Evolutionary conservation across 2,888 invertebrate species (phyloP), one percentile per base, ranked within the genome.

Genomic region (Tinea trinotella): DNA sequence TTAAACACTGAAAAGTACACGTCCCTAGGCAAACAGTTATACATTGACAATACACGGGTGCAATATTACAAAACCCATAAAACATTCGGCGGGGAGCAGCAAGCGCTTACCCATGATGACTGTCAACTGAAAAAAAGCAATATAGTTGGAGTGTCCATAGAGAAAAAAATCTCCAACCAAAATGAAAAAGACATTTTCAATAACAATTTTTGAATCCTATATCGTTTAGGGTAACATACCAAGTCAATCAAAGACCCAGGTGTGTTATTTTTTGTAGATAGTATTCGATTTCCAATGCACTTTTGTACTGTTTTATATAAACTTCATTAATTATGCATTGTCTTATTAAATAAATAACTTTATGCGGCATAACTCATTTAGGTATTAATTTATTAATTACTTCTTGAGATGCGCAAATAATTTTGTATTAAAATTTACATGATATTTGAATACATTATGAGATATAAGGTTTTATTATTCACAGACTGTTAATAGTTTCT

Each of bases 131-230:
- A 68, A 71, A 72, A 72, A 62, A 62, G 64, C 68, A 71, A 70
- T 68, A 71, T 66, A 73, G 66, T 67, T 66, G 65, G 59, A 67
- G 68, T 66, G 69, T 63, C 66, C 60, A 67, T 68, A 68, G 64
- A 68, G 70, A 57, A 75, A 76, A 75, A 46, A 46, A 46, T 46
- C 57, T 57, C 58, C n/a, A 12, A 10, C 54, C 62, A 67, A 76
- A 74, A 74, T 69, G 69, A 69, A 75, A 76, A 76, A 72, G 67
- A 64, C 74, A 67, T 68, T 71, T 70, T 76, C 74, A 76, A 75
- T 78, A 79, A 76, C 76, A 74, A 77, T 75, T 74, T 77, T 74
- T 13, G 13, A 40, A 40, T 40, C 40, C 13, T 6, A 40, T 40
- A 40, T 15, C 40, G 13, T 2, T 7, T 35, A 35, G 35, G 35